These are phyloP conservation scores for Thripadectes ignobilis DNA, from an alignment of 2,797 vertebrate genomes.

Conservation along the genomic window DNA sequence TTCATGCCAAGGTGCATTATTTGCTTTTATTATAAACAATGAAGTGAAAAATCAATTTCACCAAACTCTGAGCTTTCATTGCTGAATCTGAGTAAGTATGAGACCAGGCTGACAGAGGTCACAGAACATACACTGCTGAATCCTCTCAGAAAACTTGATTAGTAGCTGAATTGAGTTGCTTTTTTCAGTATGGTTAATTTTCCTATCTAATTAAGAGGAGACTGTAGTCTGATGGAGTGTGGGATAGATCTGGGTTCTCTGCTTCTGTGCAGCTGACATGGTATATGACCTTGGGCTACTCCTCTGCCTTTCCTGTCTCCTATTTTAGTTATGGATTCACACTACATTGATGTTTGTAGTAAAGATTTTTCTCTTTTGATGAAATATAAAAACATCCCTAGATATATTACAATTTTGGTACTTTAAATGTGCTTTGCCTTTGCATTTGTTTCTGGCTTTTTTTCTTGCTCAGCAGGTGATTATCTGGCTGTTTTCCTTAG, in stretches of 20 bases:
- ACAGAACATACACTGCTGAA: not conserved
- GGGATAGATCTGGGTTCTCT: not conserved
- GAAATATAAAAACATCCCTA: not conserved
- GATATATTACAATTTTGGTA: not conserved
- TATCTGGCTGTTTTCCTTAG: not conserved
- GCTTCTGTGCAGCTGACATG: not conserved
- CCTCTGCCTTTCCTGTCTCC: not conserved
- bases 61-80: not conserved
- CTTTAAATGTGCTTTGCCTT: not conserved
- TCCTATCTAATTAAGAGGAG: not conserved
- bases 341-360: not conserved
- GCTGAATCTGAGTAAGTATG: not conserved
- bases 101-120: not conserved
- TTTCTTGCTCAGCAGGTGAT: not conserved
- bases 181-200: conserved; percentile 21
- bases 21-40: not conserved
- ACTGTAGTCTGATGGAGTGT: not conserved
- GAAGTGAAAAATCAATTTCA: not conserved
- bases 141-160: not conserved
- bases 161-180: not conserved
- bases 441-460: not conserved
- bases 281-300: conserved; percentile 40
- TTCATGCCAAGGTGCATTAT: not conserved
- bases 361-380: not conserved
- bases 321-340: not conserved